These are phyloP conservation scores for Oophaga sylvatica DNA, from an alignment of 2,797 vertebrate species.

Conservation along the genomic window DNA sequence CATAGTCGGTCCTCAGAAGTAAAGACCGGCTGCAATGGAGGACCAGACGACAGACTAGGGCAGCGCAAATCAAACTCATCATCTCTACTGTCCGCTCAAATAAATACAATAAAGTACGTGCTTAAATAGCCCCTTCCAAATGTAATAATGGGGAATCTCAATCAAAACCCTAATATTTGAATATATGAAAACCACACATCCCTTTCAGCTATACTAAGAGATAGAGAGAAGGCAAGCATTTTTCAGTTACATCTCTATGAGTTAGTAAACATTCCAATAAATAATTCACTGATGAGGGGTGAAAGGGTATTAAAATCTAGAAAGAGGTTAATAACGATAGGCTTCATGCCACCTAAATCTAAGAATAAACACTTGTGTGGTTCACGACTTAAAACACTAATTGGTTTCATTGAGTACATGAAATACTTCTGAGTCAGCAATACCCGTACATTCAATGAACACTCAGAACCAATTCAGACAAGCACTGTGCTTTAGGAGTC, in stretches of 20 bases:
- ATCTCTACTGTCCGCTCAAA: too few relatives aligned
- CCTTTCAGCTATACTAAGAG: neutral
- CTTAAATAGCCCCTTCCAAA: neutral
- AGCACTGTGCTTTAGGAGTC: slow-evolving; percentile 69
- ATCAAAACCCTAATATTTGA: neutral
- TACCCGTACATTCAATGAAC: slow-evolving; percentile 69
- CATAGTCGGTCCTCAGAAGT: too few relatives aligned
- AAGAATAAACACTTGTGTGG: slow-evolving; percentile 19
- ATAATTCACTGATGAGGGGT: slow-evolving; percentile 18
- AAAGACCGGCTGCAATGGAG: too few relatives aligned
- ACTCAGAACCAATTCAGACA: slow-evolving; percentile 69
- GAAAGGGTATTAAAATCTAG: slow-evolving; percentile 20
- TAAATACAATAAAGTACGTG: neutral
- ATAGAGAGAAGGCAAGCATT: neutral
- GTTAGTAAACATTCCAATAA: neutral
- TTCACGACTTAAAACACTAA: slow-evolving; percentile 27
- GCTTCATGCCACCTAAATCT: slow-evolving; percentile 9
- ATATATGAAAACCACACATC: neutral
- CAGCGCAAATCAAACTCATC: too few relatives aligned
- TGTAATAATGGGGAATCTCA: neutral
- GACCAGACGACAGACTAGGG: too few relatives aligned
- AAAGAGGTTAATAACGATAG: slow-evolving; percentile 23
- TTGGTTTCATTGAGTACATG: slow-evolving; percentile 65
- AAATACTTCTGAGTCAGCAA: slow-evolving; percentile 67
- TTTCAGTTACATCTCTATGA: neutral